Percentiles rank a stretch among this genome's conserved stretches.
Evolutionary conservation across 2,113 vertebrate species (phyloP).

Genomic region (Trochalopteron elliotii): DNA sequence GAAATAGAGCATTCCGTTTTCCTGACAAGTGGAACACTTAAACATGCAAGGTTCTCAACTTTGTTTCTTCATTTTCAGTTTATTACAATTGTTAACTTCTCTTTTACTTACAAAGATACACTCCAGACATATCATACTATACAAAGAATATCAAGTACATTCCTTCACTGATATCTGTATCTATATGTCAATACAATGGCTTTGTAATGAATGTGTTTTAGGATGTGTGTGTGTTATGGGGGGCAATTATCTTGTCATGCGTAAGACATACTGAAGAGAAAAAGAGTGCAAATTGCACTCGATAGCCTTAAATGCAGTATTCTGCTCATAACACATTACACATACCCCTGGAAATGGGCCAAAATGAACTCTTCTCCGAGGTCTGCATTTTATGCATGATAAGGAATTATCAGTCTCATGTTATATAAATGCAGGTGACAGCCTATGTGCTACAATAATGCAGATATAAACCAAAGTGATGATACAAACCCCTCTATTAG

Average conservation of each 20-base stretch:
- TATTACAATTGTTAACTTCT: background rate
- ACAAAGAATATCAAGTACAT: conserved; percentile 12
- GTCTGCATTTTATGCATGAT: conserved; percentile 42
- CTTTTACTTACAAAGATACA: background rate
- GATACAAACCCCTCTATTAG: conserved; percentile 24
- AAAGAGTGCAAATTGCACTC: conserved; percentile 51
- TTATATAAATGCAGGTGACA: conserved; percentile 63
- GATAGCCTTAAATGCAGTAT: conserved; percentile 54
- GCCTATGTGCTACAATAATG: conserved; percentile 34
- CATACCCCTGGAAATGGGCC: conserved; percentile 29
- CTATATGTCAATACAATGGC: conserved; percentile 49
- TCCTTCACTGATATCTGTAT: conserved; percentile 42
- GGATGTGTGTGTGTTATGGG: conserved; percentile 12
- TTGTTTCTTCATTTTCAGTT: background rate
- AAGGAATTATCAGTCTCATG: conserved; percentile 62
- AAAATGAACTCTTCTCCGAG: conserved; percentile 42
- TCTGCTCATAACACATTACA: background rate
- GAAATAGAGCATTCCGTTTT: background rate
- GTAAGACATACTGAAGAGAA: conserved; percentile 10
- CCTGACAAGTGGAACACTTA: background rate
- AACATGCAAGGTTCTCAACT: background rate
- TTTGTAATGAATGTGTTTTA: conserved; percentile 46
- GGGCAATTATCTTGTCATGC: conserved; percentile 58
- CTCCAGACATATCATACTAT: background rate
- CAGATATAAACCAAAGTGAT: conserved; percentile 41